Percentiles rank a stretch among this genome's conserved stretches.
These are phyloP conservation scores for Thyatira batis DNA, from an alignment of 2,888 invertebrate genomes.

Conservation along the genomic window DNA sequence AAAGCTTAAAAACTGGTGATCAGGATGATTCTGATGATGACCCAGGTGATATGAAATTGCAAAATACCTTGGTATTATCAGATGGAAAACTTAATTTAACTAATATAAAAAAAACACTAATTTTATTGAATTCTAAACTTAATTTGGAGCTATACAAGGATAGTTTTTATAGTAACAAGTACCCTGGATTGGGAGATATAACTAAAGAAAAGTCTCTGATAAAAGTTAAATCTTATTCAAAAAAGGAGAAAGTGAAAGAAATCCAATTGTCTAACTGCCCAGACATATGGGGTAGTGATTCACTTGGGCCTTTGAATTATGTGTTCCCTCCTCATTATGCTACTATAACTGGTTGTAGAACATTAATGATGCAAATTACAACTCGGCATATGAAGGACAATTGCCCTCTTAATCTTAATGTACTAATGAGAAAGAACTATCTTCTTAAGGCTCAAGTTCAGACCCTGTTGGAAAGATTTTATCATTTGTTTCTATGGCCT, in stretches of 20 bases:
- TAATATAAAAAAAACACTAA: constrained; percentile 50
- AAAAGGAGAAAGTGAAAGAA: constrained; percentile 29
- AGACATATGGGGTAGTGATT: constrained; percentile 56
- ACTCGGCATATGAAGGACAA: constrained; percentile 15
- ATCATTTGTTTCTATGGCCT: constrained; percentile 60
- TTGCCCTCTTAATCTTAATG: constrained; percentile 28
- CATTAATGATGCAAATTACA: constrained; percentile 45
- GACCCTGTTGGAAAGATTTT: constrained; percentile 51
- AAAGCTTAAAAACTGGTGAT: constrained; percentile 27
- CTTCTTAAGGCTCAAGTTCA: constrained; percentile 42
- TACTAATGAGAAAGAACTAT: constrained; percentile 38
- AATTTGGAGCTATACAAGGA: constrained; percentile 36
- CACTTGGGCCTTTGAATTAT: constrained; percentile 31
- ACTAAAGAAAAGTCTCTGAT: constrained; percentile 27
- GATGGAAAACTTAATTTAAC: constrained; percentile 34
- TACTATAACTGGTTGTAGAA: constrained; percentile 60
- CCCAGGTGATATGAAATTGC: constrained; percentile 12
- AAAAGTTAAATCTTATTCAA: constrained; percentile 61
- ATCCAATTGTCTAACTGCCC: constrained; percentile 29
- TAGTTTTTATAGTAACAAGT: constrained; percentile 36
- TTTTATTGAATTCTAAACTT: constrained; percentile 53
- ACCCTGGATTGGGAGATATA: constrained; percentile 36
- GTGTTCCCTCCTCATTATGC: constrained; percentile 63
- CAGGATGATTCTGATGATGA: constrained; percentile 23
- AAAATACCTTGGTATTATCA: constrained; percentile 12